Base-by-base conservation (phyloP, 2,797 vertebrate genomes). In the Bovichtus diacanthus region DNA sequence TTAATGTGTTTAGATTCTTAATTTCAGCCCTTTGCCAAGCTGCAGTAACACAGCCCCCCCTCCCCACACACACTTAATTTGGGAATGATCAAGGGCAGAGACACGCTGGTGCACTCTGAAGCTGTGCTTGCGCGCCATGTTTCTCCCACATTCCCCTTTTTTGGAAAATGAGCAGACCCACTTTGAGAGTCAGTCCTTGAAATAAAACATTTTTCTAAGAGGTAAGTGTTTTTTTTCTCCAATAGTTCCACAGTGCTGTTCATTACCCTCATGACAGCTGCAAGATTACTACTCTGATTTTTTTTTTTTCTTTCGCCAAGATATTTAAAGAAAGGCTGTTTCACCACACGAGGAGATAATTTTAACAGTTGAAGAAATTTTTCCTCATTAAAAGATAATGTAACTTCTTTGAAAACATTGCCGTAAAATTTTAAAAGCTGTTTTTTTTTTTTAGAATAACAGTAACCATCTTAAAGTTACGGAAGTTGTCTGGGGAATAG, bases 1-100 rank as follows among this genome's bases (percentile, higher is more conserved):
- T 76, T 87, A 88, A 90, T 89, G 85, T 78, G 51, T 87, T 88
- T 54, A 82, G 68, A 88, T 49, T 78, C 73, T 76, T 80, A 69
- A 85, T 71, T 80, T 76, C 67, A 82, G 76, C 63, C 31, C 61
- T 85, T 79, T 83, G 70, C 55, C 67, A 64, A 72, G 66, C n/a
- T n/a, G n/a, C n/a, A n/a, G n/a, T n/a, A n/a, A n/a, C 12, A 38
- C 34, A 23, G n/a, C 15, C 55, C 58, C 55, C 58, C 23, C 51
- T 23, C 19, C 31, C 34, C 10, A 34, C 31, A 11, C 27, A 5
- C 59, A 13, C 70, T 80, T 77, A 1, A 68, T 74, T 64, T 73
- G 13, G 70, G 34, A 2, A 19, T 46, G 55, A 87, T 75, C 46
- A 66, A 74, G 76, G 44, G 49, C 53, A 54, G 6, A 59, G 49